phyloP scores from a whole-genome alignment of 2,888 invertebrate genomes.

The Azorinus chamasolen region DNA sequence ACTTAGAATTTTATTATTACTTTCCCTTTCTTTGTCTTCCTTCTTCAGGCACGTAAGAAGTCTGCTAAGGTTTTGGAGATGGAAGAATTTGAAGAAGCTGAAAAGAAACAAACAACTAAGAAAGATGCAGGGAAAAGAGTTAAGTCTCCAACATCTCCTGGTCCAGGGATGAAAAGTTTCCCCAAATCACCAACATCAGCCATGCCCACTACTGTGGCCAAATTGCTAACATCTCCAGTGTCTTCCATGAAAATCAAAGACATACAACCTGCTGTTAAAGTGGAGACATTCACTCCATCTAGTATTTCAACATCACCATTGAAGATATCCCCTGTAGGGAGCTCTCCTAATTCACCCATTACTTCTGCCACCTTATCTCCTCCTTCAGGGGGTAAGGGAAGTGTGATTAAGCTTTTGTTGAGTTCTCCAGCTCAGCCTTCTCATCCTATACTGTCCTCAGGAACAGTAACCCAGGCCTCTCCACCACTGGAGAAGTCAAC shows the following conservation, averaged over 20 bases:
- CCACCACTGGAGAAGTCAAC: slow-evolving; percentile 25
- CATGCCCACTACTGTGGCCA: slow-evolving; percentile 10
- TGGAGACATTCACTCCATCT: slow-evolving; percentile 29
- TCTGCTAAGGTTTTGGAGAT: slow-evolving; percentile 98
- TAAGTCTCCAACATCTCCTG: slow-evolving; percentile 25
- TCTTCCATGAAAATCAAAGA: slow-evolving; percentile 52
- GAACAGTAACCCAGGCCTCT: slow-evolving; percentile 57
- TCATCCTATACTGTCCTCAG: slow-evolving; percentile 68
- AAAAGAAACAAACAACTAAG: slow-evolving; percentile 74
- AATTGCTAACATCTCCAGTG: slow-evolving; percentile 14
- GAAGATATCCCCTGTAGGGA: slow-evolving; percentile 30
- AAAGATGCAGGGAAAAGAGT: slow-evolving; percentile 49
- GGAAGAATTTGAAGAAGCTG: slow-evolving; percentile 89
- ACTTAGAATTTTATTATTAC: too few relatives aligned
- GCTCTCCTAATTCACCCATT: slow-evolving; percentile 29
- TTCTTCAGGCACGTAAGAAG: slow-evolving; percentile 90
- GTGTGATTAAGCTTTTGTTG: slow-evolving; percentile 81
- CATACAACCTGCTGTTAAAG: slow-evolving; percentile 36
- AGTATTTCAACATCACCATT: slow-evolving; percentile 10
- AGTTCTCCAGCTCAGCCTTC: slow-evolving; percentile 77
- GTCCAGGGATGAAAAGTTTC: slow-evolving; percentile 2
- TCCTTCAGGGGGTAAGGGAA: slow-evolving; percentile 54
- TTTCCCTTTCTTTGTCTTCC: neutral
- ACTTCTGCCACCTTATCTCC: neutral
- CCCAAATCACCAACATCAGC: slow-evolving; percentile 30